These are phyloP conservation scores for Heliothis subflexa DNA, from an alignment of 1,140 invertebrate species.

Conservation along the genomic window DNA sequence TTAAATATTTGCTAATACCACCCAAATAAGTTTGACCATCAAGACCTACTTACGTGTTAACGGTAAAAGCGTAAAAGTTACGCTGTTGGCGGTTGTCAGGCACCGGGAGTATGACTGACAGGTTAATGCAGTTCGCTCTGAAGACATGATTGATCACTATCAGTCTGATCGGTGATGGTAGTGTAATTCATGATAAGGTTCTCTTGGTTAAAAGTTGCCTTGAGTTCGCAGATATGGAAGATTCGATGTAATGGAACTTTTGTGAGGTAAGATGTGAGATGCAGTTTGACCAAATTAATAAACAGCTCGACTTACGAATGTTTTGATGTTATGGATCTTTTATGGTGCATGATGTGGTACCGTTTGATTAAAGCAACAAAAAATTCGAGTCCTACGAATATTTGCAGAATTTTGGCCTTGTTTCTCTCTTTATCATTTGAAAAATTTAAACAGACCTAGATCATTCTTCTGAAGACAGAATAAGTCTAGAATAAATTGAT, in stretches of 20 bases:
- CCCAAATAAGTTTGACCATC: not conserved
- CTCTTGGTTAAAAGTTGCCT: not conserved
- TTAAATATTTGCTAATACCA: not conserved
- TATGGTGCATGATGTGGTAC: no score
- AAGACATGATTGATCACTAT: conserved; percentile 41
- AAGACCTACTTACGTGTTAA: conserved; percentile 2
- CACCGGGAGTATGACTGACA: conserved; percentile 19
- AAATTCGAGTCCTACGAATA: no score
- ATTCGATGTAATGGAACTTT: not conserved
- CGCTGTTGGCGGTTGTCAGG: conserved; percentile 37
- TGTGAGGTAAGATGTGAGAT: not conserved
- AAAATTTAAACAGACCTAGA: no score
- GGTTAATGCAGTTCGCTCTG: conserved; percentile 19
- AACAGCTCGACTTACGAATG: no score
- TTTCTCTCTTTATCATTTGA: no score
- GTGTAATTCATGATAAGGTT: not conserved
- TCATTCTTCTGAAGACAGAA: no score
- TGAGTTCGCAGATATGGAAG: no score
- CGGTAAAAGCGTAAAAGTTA: conserved; percentile 13
- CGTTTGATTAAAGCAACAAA: no score
- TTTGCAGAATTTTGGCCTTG: no score
- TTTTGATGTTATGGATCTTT: no score
- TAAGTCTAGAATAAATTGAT: no score
- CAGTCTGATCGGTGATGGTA: conserved; percentile 11
- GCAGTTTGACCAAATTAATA: no score